Base-by-base conservation (phyloP, 2,113 vertebrate species). In the Enhydra lutris region DNA sequence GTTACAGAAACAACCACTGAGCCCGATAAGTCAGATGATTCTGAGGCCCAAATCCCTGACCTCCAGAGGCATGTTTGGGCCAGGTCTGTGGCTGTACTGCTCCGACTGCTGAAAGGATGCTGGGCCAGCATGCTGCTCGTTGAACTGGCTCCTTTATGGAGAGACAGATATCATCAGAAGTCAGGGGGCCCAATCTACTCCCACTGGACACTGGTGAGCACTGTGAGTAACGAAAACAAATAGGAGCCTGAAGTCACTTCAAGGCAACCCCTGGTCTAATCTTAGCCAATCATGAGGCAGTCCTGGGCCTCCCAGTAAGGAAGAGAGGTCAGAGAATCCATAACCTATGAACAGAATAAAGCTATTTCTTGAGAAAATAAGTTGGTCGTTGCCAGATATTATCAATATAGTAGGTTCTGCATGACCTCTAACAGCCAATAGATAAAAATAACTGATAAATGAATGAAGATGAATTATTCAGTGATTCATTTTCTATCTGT, bases 131-230 rank as follows among this genome's bases (percentile, higher is more conserved):
- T 31, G 69, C 34, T 18, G 14, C 69, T 82, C 18, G 0, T 9
- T 89, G 83, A 94, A 89, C 57, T 83, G 73, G 59, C 23, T 95
- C 78, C 78, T 96, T 93, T 95, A 93, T 80, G 87, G 45, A 92
- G 76, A 87, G 34, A 95, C 55, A 96, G 15, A 73, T 57, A 71
- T 79, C 93, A 96, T 91, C 87, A 96, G 76, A 97, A 97, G 97
- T 59, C 95, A 50, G 76, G 61, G 86, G 91, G 47, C 82, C 82
- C 82, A n/a, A 82, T 59, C 89, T 71, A 89, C 7, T 36, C 34
- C 31, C 34, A 55, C 13, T n/a, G 50, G 36, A 31, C 69, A 76
- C 3, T 79, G 84, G 63, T 12, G 15, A 94, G 63, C 69, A 85
- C 21, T 34, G 3, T 61, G 69, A 89, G 36, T 47, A 89, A 47